Evolutionary conservation across 2,888 invertebrate species (phyloP).

Genomic region (Tenthredo livida): DNA sequence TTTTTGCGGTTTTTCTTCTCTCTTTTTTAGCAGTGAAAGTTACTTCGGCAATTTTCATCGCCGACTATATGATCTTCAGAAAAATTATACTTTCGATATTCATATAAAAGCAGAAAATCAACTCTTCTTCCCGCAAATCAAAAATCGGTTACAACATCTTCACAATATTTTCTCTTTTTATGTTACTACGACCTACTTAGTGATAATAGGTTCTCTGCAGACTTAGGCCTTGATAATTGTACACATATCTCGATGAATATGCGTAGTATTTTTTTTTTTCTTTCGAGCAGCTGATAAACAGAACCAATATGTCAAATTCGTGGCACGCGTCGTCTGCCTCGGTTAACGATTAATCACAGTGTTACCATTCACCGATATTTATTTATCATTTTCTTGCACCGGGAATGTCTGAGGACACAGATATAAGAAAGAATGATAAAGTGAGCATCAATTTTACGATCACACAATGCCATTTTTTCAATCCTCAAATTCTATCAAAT

Average conservation of each 20-base stretch:
- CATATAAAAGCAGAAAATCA: neutral
- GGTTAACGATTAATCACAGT: neutral
- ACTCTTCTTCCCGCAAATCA: neutral
- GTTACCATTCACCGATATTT: neutral
- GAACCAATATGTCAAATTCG: neutral
- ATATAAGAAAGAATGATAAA: neutral
- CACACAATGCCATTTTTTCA: neutral
- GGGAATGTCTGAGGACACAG: neutral
- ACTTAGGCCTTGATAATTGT: neutral
- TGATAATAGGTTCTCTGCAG: neutral
- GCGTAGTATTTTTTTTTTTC: neutral
- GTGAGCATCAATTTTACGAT: neutral
- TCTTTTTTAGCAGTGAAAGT: neutral
- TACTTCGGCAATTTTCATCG: neutral
- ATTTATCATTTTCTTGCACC: neutral
- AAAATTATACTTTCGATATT: neutral
- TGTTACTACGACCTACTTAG: neutral
- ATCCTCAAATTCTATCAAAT: neutral
- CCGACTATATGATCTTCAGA: neutral
- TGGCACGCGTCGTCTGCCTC: neutral
- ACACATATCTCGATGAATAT: neutral
- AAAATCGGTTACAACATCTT: neutral
- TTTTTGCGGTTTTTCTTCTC: neutral
- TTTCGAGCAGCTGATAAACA: neutral
- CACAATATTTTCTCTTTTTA: neutral